Percentiles rank a stretch among this genome's conserved stretches.
Conservation (phyloP, 2,797 vertebrate species). For the Prunella strophiata region DNA sequence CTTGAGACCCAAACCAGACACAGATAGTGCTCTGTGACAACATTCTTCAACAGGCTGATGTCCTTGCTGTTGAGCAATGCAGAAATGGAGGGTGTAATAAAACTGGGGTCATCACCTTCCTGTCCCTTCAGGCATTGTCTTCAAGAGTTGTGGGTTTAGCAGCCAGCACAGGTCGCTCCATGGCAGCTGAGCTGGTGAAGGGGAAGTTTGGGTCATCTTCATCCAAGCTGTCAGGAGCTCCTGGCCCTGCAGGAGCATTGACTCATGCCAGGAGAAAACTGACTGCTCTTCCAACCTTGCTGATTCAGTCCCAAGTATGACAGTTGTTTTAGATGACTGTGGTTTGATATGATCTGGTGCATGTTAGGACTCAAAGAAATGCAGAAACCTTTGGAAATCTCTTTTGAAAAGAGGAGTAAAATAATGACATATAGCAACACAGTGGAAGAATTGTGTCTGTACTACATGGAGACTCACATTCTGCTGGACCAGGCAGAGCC, state of each 20-base stretch:
- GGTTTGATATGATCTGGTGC: background rate
- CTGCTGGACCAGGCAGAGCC: background rate
- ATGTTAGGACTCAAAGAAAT: background rate
- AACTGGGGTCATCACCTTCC: background rate
- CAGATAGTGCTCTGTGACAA: accelerated
- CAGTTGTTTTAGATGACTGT: background rate
- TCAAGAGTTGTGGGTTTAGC: background rate
- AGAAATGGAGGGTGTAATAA: background rate
- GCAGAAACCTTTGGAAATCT: background rate
- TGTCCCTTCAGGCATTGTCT: accelerated
- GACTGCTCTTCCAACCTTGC: background rate
- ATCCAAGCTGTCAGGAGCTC: background rate
- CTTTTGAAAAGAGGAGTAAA: background rate
- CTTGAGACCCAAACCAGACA: background rate
- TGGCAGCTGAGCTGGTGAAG: background rate
- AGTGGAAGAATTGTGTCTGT: background rate
- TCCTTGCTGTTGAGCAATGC: background rate
- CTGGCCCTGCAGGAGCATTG: background rate
- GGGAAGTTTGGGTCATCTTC: background rate
- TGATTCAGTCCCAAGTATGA: background rate
- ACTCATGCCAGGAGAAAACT: background rate
- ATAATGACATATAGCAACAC: background rate
- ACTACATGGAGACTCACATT: accelerated
- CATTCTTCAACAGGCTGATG: background rate
- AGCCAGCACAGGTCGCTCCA: background rate